A percentile compares a stretch with the other conserved stretches of the same genome.
phyloP scores from a whole-genome alignment of 2,888 invertebrate genomes.

The Synergus gifuensis region DNA sequence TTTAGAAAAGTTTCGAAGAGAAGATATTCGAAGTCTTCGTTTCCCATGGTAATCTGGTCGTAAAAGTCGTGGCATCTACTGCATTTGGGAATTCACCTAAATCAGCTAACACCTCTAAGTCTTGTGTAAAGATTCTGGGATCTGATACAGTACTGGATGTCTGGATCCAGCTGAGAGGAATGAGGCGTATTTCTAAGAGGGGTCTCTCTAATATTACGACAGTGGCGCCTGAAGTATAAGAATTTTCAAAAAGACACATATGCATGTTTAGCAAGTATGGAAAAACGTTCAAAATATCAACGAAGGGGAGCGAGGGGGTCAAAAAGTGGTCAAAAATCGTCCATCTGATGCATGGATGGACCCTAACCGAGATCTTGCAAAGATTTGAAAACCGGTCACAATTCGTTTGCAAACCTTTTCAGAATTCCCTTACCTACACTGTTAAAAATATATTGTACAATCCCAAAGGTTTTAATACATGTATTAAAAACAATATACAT shows the following conservation, averaged over 20 bases:
- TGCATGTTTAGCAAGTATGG: not conserved
- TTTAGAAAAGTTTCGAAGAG: not conserved
- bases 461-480: too few relatives aligned
- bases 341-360: too few relatives aligned
- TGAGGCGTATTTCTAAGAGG: not conserved
- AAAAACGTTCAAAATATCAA: too few relatives aligned
- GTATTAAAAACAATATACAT: too few relatives aligned
- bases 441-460: too few relatives aligned
- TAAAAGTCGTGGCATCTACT: not conserved
- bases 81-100: slow-evolving; percentile 4
- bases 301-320: too few relatives aligned
- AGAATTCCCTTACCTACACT: too few relatives aligned
- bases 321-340: too few relatives aligned
- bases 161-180: slow-evolving; percentile 20
- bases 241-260: not conserved
- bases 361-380: too few relatives aligned
- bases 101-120: not conserved
- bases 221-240: not conserved
- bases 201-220: not conserved
- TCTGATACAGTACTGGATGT: slow-evolving; percentile 1
- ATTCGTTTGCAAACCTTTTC: too few relatives aligned
- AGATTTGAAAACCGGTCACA: too few relatives aligned
- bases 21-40: not conserved
- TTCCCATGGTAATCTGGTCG: not conserved
- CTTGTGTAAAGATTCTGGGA: slow-evolving; percentile 4